Base-by-base conservation (phyloP, 1,140 invertebrate species). In the Heterodera schachtii region DNA sequence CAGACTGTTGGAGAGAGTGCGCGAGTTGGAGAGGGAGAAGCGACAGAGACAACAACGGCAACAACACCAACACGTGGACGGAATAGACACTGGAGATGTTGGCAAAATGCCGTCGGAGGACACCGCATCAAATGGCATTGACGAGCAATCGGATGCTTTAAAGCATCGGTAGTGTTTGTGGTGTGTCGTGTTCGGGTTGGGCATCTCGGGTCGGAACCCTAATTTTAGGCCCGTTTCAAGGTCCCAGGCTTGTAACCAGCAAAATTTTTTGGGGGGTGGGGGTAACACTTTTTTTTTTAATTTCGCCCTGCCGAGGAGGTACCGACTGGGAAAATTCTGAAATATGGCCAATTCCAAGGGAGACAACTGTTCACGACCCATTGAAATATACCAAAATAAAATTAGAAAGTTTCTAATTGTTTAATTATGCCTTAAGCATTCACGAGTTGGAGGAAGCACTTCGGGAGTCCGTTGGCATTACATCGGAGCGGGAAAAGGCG, bases 401-500 rank as follows among this genome's bases (percentile, higher is more conserved):
- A 31, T 31, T 31, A 31, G 1, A 31, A 31, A 0, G 1, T 31
- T 31, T 31, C n/a, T 31, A 31, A 31, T 0, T 31, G 31, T 31
- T 31, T 31, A 31, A 31, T 31, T 31, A 31, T 31, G 31, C 31
- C 31, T 83, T 83, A 80, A 85, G 84, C 69, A 85, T 86, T 57
- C 75, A 74, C 1, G 85, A 87, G 52, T 70, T 86, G 13, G 85
- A 86, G 82, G 85, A 86, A 75, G 85, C 85, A 4, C 73, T 86
- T n/a, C 69, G 79, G 5, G 85, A 86, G 71, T 87, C 86, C 9
- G 85, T 86, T 7, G 85, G 86, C 43, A 86, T 86, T 16, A 86
- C 85, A 44, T n/a, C 85, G 46, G 85, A 86, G 80, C 60, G 73
- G 16, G 85, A 86, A 44, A 84, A 86, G 47, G 52, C 69, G 46